These are phyloP conservation scores for Ericerus pela DNA, from an alignment of 1,140 invertebrate genomes.

Conservation along the genomic window DNA sequence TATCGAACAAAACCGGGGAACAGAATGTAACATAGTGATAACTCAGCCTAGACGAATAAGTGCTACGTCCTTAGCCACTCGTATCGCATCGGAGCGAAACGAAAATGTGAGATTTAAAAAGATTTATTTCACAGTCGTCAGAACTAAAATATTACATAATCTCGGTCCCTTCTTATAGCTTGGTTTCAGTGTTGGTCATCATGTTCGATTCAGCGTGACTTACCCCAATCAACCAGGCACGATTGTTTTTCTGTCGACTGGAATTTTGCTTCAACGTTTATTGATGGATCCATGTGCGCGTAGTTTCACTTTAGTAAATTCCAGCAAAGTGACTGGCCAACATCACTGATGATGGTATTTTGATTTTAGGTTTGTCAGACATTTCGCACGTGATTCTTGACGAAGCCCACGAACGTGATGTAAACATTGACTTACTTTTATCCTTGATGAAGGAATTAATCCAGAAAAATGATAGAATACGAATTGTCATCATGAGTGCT, in stretches of 20 bases:
- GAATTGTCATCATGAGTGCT: constrained; percentile 82
- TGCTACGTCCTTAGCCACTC: constrained; percentile 70
- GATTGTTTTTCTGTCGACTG: constrained; percentile 72
- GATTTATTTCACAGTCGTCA: neutral
- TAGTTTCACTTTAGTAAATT: neutral
- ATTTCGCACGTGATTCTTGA: constrained; percentile 61
- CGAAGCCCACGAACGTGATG: constrained; percentile 68
- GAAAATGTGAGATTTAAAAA: constrained; percentile 51
- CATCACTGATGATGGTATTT: neutral
- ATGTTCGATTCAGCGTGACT: constrained; percentile 52
- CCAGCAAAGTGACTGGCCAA: neutral
- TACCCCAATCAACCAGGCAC: constrained; percentile 40
- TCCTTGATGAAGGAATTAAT: constrained; percentile 69
- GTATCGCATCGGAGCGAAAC: constrained; percentile 66
- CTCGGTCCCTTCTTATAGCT: constrained; percentile 15
- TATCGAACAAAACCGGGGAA: constrained; percentile 42
- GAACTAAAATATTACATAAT: neutral
- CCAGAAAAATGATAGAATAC: constrained; percentile 52
- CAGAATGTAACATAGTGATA: constrained; percentile 63
- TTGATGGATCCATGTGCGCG: constrained; percentile 44
- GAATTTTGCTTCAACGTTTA: constrained; percentile 51
- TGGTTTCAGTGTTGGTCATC: constrained; percentile 48
- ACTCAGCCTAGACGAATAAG: constrained; percentile 85
- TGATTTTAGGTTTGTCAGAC: constrained; percentile 33
- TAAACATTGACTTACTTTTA: constrained; percentile 60